These are phyloP conservation scores for Cephus rjabovi DNA, from an alignment of 2,888 invertebrate genomes.

Conservation along the genomic window DNA sequence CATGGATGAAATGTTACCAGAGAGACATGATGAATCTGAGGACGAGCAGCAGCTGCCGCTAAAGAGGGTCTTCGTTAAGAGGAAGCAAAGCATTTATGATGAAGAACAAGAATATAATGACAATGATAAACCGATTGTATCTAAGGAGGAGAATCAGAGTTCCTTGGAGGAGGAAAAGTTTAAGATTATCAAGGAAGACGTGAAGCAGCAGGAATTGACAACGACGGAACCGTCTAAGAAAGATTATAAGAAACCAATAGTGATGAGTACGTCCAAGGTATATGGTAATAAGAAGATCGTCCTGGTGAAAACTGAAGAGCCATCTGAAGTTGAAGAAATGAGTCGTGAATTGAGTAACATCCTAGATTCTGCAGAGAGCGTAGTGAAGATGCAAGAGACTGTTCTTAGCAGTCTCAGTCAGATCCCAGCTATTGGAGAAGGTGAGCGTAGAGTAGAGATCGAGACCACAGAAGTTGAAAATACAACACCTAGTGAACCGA, in stretches of 20 bases:
- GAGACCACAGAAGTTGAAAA: background rate
- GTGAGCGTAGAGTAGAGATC: background rate
- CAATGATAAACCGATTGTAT: conserved; percentile 26
- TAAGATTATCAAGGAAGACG: conserved; percentile 9
- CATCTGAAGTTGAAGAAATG: conserved; percentile 59
- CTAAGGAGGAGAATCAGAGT: conserved; percentile 17
- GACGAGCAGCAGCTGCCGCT: conserved; percentile 68
- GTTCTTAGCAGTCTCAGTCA: conserved; percentile 55
- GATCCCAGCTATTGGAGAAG: conserved; percentile 42
- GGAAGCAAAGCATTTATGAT: conserved; percentile 68
- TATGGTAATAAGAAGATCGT: conserved; percentile 60
- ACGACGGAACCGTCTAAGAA: conserved; percentile 26
- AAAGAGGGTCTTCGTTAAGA: conserved; percentile 72
- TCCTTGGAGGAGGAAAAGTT: conserved; percentile 22
- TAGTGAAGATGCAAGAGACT: conserved; percentile 61
- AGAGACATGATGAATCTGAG: conserved; percentile 61
- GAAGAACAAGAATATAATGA: conserved; percentile 62
- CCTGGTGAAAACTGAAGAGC: conserved; percentile 48
- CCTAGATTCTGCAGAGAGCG: conserved; percentile 56
- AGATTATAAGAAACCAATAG: conserved; percentile 30
- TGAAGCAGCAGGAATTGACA: conserved; percentile 13
- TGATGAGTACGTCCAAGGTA: conserved; percentile 48
- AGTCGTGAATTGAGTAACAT: conserved; percentile 59
- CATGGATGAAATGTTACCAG: conserved; percentile 60
- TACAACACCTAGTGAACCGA: background rate